phyloP scores from a whole-genome alignment of 2,113 vertebrate species.

The Pleuronectes platessa region DNA sequence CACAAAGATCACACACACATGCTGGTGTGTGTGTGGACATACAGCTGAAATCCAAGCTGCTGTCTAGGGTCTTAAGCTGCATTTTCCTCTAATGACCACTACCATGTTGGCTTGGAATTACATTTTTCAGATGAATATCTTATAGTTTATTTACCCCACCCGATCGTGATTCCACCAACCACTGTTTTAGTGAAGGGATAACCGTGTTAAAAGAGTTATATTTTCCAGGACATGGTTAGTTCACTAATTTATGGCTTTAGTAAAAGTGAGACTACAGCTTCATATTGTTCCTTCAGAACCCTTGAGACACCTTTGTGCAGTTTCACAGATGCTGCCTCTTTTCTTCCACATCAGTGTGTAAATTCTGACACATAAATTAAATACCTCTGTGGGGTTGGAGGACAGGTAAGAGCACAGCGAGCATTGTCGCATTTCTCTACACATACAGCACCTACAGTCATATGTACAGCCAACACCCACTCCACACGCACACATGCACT shows the following conservation, averaged over 20 bases:
- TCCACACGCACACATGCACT: constrained; percentile 25
- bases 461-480: constrained; percentile 5
- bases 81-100: constrained; percentile 26
- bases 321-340: constrained; percentile 9
- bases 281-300: not conserved
- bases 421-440: constrained; percentile 16
- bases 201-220: not conserved
- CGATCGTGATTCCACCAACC: not conserved
- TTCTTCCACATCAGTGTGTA: constrained; percentile 14
- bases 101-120: not conserved
- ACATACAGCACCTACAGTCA: constrained; percentile 10
- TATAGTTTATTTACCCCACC: not conserved
- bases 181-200: not conserved
- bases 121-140: not conserved
- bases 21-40: not conserved
- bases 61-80: not conserved
- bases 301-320: not conserved
- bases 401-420: constrained; percentile 21
- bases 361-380: constrained; percentile 22
- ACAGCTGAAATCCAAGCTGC: constrained; percentile 22
- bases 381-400: constrained; percentile 2
- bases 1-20: constrained; percentile 38
- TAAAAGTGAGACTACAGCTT: not conserved
- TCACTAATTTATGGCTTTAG: not conserved
- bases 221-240: not conserved